Evolutionary conservation across 2,797 vertebrate genomes (phyloP).

Genomic region (Anabacerthia variegaticeps): DNA sequence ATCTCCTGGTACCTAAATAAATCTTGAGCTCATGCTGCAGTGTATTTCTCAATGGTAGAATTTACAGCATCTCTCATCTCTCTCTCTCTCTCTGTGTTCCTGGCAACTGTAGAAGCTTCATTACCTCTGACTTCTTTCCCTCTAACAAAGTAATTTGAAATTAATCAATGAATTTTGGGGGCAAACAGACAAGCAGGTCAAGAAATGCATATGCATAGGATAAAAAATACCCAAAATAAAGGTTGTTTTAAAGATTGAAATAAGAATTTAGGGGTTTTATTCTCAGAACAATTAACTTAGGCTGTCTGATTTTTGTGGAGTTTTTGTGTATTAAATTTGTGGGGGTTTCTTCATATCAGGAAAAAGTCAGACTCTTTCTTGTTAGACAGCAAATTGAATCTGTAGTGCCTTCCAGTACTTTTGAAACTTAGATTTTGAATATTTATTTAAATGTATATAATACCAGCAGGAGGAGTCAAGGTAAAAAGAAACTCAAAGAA

Average conservation of each 20-base stretch:
- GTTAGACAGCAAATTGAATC: background rate
- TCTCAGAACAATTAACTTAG: background rate
- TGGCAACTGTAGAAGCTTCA: background rate
- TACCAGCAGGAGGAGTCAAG: background rate
- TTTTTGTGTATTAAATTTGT: background rate
- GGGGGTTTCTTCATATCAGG: fast-evolving
- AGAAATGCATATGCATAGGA: background rate
- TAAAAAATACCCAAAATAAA: background rate
- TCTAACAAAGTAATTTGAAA: background rate
- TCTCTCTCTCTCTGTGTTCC: background rate
- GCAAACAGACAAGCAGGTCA: background rate
- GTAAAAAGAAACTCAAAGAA: background rate
- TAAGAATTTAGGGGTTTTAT: background rate
- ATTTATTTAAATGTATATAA: background rate
- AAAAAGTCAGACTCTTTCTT: background rate
- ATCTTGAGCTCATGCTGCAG: background rate
- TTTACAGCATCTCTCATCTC: background rate
- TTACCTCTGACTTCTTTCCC: background rate
- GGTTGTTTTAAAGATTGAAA: background rate
- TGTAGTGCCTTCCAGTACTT: background rate
- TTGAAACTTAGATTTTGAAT: background rate
- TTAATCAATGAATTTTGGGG: background rate
- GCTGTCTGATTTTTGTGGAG: background rate
- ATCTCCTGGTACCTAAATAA: slow-evolving; percentile 15
- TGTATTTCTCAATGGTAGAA: background rate